phyloP scores from a whole-genome alignment of 2,113 vertebrate species.

The Saccopteryx leptura region DNA sequence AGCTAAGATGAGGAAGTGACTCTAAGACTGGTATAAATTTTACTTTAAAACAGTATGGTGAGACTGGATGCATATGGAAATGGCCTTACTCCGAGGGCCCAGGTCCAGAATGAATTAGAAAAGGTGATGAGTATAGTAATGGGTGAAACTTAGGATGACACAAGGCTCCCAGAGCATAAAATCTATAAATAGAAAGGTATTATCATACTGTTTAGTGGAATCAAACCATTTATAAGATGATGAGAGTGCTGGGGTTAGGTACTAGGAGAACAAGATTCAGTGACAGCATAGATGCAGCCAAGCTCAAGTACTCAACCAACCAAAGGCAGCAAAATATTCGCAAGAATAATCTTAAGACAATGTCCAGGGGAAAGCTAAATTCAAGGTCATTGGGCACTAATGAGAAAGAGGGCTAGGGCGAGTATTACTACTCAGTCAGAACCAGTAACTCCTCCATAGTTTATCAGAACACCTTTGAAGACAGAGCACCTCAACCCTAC shows the following conservation, averaged over 20 bases:
- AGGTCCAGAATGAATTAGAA: background rate
- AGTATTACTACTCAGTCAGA: background rate
- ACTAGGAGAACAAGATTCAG: background rate
- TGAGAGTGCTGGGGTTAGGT: background rate
- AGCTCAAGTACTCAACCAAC: background rate
- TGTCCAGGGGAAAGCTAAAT: background rate
- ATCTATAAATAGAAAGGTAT: background rate
- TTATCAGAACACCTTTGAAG: background rate
- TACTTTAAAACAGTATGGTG: background rate
- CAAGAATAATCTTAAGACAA: background rate
- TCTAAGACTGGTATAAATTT: background rate
- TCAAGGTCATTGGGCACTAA: background rate
- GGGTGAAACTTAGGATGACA: background rate
- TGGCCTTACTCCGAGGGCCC: background rate
- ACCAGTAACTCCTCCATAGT: background rate
- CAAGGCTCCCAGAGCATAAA: background rate
- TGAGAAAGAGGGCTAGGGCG: background rate
- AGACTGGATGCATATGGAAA: background rate
- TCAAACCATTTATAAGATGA: background rate
- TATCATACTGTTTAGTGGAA: background rate
- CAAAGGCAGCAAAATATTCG: background rate
- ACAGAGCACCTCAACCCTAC: fast-evolving
- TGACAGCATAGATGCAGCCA: background rate
- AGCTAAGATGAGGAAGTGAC: background rate
- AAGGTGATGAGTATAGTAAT: background rate